A percentile compares a stretch with the other conserved stretches of the same genome.
Conservation (phyloP, 2,797 vertebrate genomes). For the Coendou prehensilis region DNA sequence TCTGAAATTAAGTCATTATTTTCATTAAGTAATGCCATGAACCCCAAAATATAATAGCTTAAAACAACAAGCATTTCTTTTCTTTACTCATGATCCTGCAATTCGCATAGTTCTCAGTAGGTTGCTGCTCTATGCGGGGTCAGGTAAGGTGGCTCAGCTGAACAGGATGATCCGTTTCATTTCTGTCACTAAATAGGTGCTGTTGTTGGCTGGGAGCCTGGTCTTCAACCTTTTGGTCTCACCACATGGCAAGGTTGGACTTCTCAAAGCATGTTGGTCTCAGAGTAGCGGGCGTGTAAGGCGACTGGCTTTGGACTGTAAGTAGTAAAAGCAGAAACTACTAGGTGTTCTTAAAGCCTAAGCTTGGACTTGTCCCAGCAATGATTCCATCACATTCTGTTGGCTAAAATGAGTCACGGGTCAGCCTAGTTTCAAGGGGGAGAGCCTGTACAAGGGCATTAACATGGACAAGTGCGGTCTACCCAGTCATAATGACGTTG, state of each 20-base stretch:
- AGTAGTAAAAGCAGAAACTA: background rate
- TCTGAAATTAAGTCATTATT: constrained; percentile 34
- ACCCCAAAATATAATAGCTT: background rate
- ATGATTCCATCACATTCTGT: background rate
- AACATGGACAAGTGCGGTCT: background rate
- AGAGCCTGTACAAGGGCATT: background rate
- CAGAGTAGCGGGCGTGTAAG: background rate
- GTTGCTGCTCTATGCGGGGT: background rate
- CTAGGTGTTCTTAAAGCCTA: background rate
- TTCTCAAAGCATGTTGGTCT: background rate
- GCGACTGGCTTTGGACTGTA: background rate
- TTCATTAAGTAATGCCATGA: background rate
- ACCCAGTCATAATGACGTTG: background rate
- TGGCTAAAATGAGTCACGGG: background rate
- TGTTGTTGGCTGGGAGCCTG: background rate
- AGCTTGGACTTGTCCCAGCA: background rate
- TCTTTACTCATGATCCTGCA: background rate
- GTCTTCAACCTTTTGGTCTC: background rate
- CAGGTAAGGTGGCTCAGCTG: too few species aligned
- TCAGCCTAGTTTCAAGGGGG: background rate
- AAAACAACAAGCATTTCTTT: background rate
- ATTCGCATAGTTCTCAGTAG: accelerated
- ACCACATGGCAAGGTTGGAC: accelerated
- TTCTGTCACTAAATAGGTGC: background rate
- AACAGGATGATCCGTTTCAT: background rate